Percentiles rank a stretch among this genome's conserved stretches.
Evolutionary conservation across 2,888 invertebrate genomes (phyloP).

Genomic region (Drosophila cognata): DNA sequence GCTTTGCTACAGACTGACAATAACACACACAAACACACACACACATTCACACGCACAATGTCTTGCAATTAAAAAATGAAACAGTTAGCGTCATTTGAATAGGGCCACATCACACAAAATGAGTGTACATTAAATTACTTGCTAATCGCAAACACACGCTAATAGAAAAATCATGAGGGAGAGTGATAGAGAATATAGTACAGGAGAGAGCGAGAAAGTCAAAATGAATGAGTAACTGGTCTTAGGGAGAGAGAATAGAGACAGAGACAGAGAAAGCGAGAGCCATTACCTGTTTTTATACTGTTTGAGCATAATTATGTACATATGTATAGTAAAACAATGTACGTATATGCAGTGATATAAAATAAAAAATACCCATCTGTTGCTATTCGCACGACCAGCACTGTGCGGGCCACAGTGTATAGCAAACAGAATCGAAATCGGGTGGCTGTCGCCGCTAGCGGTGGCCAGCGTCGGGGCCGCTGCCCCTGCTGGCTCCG

Average conservation of each 20-base stretch:
- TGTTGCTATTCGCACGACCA: slow-evolving; percentile 20
- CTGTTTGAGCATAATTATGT: neutral
- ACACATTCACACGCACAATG: slow-evolving; percentile 60
- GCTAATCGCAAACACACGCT: too few relatives aligned
- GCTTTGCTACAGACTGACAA: slow-evolving; percentile 81
- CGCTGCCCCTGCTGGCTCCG: slow-evolving; percentile 26
- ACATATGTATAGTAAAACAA: neutral
- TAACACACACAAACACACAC: slow-evolving; percentile 39
- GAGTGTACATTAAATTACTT: neutral
- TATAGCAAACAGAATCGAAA: slow-evolving; percentile 72
- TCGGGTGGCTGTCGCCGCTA: slow-evolving; percentile 65
- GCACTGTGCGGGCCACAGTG: slow-evolving; percentile 38
- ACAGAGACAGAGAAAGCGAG: neutral
- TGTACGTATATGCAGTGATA: neutral
- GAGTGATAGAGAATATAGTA: neutral
- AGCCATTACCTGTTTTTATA: neutral
- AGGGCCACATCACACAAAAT: neutral
- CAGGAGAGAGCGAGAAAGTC: neutral
- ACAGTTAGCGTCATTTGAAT: slow-evolving; percentile 46
- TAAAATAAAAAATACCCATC: neutral
- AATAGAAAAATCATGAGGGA: too few relatives aligned
- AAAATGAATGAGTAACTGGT: too few relatives aligned
- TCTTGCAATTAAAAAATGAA: slow-evolving; percentile 73
- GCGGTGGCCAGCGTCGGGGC: slow-evolving; percentile 30
- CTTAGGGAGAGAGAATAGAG: neutral